These are phyloP conservation scores for Oreotrochilus melanogaster DNA, from an alignment of 2,113 vertebrate genomes.

Conservation along the genomic window DNA sequence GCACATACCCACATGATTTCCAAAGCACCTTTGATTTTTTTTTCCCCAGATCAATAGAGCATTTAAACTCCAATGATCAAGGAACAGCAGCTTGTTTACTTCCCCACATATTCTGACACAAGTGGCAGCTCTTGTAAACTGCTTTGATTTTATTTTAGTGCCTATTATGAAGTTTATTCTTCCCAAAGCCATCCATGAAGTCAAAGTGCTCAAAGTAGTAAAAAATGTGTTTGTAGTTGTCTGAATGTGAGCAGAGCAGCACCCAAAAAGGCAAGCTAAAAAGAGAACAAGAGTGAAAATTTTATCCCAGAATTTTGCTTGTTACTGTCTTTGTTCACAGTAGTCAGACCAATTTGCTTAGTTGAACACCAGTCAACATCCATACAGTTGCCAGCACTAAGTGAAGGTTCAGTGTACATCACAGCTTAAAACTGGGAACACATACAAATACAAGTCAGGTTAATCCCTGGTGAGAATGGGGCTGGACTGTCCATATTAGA, in stretches of 20 bases:
- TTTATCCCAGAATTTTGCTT: neutral
- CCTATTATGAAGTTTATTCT: slow-evolving; percentile 45
- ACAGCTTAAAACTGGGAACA: neutral
- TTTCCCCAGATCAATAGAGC: slow-evolving; percentile 58
- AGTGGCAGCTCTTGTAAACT: slow-evolving; percentile 25
- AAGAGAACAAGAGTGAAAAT: neutral
- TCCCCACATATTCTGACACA: slow-evolving; percentile 54
- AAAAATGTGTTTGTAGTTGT: neutral
- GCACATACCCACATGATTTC: slow-evolving; percentile 35
- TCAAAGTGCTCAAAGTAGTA: neutral
- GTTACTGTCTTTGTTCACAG: neutral
- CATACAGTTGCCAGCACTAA: neutral
- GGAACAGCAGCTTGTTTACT: slow-evolving; percentile 58
- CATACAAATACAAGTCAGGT: neutral
- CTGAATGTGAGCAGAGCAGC: neutral
- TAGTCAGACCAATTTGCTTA: neutral
- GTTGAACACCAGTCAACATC: neutral
- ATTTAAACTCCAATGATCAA: slow-evolving; percentile 73
- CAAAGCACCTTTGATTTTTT: slow-evolving; percentile 53
- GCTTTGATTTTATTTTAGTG: slow-evolving; percentile 56
- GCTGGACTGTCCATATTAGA: neutral
- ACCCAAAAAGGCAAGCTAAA: neutral
- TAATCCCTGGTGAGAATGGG: neutral
- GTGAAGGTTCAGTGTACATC: neutral
- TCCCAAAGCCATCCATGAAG: slow-evolving; percentile 18